Conservation (phyloP, 2,797 vertebrate genomes). For the Pseudomugil tenellus region DNA sequence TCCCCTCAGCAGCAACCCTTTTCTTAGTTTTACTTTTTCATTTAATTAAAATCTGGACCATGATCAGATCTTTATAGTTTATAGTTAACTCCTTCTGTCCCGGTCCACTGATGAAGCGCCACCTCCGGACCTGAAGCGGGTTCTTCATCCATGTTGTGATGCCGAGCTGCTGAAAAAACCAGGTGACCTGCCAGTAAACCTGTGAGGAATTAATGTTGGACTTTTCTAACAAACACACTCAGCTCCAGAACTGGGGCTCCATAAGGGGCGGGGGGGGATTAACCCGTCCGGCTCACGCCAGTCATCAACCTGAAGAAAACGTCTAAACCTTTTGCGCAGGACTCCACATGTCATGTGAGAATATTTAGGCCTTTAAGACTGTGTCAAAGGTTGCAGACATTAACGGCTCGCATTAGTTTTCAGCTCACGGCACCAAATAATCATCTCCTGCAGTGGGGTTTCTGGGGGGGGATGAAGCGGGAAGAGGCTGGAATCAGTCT, state of each 20-base stretch:
- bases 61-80: not conserved
- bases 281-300: not conserved
- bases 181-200: conserved; percentile 1
- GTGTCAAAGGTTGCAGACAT: not conserved
- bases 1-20: no score
- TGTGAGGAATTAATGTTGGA: not conserved
- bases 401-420: not conserved
- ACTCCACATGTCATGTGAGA: not conserved
- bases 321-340: not conserved
- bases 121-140: not conserved
- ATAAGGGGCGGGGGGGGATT: not conserved
- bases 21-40: no score
- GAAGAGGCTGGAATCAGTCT: no score
- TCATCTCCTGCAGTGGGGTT: not conserved
- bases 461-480: no score
- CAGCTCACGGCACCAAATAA: not conserved
- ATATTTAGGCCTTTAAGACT: not conserved
- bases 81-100: not conserved
- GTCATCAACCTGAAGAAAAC: not conserved
- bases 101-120: not conserved
- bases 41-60: not conserved
- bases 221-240: not conserved
- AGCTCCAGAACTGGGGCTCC: not conserved
- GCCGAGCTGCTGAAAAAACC: not conserved
- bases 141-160: not conserved